Base-by-base conservation (phyloP, 2,797 vertebrate genomes). In the Poeciliopsis presidionis region DNA sequence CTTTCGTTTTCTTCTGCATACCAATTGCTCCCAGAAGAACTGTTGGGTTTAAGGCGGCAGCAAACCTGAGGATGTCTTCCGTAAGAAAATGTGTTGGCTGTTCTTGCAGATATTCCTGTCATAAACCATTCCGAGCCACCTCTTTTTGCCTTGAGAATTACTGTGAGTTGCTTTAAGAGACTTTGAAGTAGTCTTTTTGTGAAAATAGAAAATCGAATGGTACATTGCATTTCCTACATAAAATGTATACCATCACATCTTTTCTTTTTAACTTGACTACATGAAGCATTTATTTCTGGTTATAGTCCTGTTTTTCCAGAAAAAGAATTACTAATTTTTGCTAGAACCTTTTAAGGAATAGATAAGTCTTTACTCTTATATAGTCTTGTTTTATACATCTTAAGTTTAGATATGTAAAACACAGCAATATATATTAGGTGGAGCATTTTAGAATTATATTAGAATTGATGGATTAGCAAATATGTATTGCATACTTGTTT, bases 1-100 rank as follows among this genome's bases (percentile, higher is more conserved):
- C 72, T 77, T 83, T 72, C 5, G n/a, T 78, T 88, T 77, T 46
- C 70, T 76, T 79, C 69, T 83, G 85, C 81, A 91, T 91, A 87
- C 81, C 81, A 89, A 91, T 83, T 57, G 57, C 69, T 75, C 16
- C 53, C 46, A 20, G 75, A 85, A 81, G 70, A 86, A 79, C 45
- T 73, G 75, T 75, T 57, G 75, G 74, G 84, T 88, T 90, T 87
- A 77, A 30, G 82, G 85, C 59, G 57, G 43, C 72, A 53, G 75
- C 67, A 83, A 79, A 53, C 74, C 72, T 72, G 36, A 73, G 57
- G 74, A 86, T 30, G 79, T 59, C 18, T 86, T 85, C 9, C 69
- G n/a, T 70, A 47, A 67, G 43, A 84, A 76, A 84, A 75, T 74
- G 45, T 79, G 67, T 77, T 74, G 33, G 73, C 80, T 85, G 74